Base-by-base conservation (phyloP, 2,113 vertebrate genomes). In the Salvelinus namaycush region DNA sequence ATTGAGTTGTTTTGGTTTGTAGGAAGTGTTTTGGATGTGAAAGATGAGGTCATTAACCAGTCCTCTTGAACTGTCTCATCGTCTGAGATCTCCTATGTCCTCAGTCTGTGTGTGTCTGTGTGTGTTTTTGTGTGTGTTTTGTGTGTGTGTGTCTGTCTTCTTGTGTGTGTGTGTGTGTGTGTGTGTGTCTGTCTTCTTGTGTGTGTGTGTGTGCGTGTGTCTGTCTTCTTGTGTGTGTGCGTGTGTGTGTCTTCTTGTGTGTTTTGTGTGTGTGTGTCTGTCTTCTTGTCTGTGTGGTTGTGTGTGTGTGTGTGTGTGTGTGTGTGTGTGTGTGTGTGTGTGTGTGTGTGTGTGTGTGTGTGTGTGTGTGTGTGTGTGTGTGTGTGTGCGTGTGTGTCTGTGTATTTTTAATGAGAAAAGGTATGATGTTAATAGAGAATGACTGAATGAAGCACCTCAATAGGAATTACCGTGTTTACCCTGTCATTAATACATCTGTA, bases 21-120 rank as follows among this genome's bases (percentile, higher is more conserved):
- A 89, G 86, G 78, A 81, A 76, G 77, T 84, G 83, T 84, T 75
- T 70, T 74, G 82, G 85, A 80, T 29, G 73, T 67, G 74, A 64
- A 24, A 7, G 72, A 82, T 89, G 88, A 89, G 87, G 77, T 92
- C 89, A 90, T 83, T 81, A 79, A 72, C 83, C 82, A 76, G 76
- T 84, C 81, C 79, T 74, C 84, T 85, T 89, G 74, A 68, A 83
- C 68, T 27, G 78, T 79, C 74, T 83, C 86, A 89, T 83, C 74
- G 82, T 49, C 75, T 87, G 82, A 77, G 77, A 87, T 87, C 84
- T 75, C 68, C 9, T 29, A 26, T 68, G 66, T 68, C 29, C 66
- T 34, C 66, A 39, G 11, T 78, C 79, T 44, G 57, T 70, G 65
- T 79, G 44, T 73, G 64, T 44, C 67, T 67, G 14, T 62, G 62